A percentile compares a stretch with the other conserved stretches of the same genome.
Evolutionary conservation across 2,797 vertebrate species (phyloP).

Genomic region (Coranthus polyacanthus): DNA sequence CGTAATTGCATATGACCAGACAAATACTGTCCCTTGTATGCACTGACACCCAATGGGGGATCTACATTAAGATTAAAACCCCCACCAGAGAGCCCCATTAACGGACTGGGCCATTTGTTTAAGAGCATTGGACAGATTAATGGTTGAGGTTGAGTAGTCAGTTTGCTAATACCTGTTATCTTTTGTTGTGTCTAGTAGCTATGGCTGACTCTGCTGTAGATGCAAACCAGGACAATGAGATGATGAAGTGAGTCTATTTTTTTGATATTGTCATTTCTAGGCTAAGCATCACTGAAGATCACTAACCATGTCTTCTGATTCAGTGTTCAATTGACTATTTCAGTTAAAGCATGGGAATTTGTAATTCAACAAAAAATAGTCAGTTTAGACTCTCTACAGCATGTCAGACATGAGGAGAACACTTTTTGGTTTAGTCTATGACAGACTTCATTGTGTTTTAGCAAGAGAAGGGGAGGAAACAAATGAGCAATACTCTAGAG

Average conservation of each 20-base stretch:
- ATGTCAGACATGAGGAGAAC: neutral
- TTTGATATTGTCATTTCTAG: conserved; percentile 5
- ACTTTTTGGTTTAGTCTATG: neutral
- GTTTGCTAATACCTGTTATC: conserved; percentile 60
- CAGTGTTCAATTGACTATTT: neutral
- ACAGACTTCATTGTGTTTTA: neutral
- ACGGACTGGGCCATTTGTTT: conserved; percentile 53
- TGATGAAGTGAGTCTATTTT: conserved; percentile 1
- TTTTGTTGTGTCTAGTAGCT: conserved; percentile 60
- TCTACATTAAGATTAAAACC: conserved; percentile 60
- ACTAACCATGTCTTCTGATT: neutral
- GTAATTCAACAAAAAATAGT: neutral
- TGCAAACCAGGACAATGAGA: neutral
- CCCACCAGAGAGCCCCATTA: conserved; percentile 51
- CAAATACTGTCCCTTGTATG: conserved; percentile 15
- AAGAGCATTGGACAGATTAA: conserved; percentile 73
- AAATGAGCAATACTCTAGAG: conserved; percentile 13
- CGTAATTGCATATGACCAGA: conserved; percentile 21
- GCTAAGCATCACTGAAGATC: conserved; percentile 2
- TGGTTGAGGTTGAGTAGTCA: conserved; percentile 45
- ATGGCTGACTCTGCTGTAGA: conserved; percentile 10
- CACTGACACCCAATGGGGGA: conserved; percentile 29
- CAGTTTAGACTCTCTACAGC: neutral
- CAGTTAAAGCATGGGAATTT: neutral
- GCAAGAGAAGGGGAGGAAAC: neutral